phyloP scores from a whole-genome alignment of 2,888 invertebrate genomes.

The Netelia inedita region DNA sequence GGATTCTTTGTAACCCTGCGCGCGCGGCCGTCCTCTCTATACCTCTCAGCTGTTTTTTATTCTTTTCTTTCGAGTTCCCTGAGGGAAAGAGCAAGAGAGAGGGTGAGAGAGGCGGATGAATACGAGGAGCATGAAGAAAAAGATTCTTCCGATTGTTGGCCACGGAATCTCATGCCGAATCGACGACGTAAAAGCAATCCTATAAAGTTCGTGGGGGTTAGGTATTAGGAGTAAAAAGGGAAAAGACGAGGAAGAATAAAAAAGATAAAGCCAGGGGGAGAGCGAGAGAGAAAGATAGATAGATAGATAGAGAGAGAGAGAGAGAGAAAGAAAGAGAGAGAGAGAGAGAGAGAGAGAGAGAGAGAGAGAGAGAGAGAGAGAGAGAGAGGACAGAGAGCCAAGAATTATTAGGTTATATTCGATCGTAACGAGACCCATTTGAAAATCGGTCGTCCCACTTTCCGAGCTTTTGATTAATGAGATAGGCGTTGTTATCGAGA shows the following conservation, averaged over 20 bases:
- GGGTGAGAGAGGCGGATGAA: constrained; percentile 39
- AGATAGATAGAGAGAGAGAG: constrained; percentile 16
- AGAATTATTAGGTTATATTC: constrained; percentile 61
- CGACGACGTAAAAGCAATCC: constrained; percentile 65
- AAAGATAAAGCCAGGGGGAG: constrained; percentile 22
- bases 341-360: constrained; percentile 52
- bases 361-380: constrained; percentile 22
- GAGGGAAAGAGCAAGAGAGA: constrained; percentile 38
- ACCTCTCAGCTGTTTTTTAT: constrained; percentile 22
- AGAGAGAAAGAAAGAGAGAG: constrained; percentile 27
- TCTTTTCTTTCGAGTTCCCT: constrained; percentile 41
- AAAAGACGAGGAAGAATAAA: constrained; percentile 24
- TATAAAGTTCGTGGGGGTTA: constrained; percentile 44
- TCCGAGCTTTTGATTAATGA: neutral
- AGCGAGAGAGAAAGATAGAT: constrained; percentile 13
- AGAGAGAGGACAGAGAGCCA: constrained; percentile 27
- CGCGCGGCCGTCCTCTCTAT: neutral
- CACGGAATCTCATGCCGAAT: constrained; percentile 65
- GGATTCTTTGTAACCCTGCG: constrained; percentile 62
- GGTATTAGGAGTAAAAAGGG: constrained; percentile 52
- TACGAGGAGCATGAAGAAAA: constrained; percentile 39
- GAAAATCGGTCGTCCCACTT: neutral
- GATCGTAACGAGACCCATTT: constrained; percentile 55
- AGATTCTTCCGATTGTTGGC: constrained; percentile 61
- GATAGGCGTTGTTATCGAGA: neutral